Percentiles rank a stretch among this genome's conserved stretches.
phyloP scores from a whole-genome alignment of 2,113 vertebrate genomes.

The Peromyscus maniculatus region DNA sequence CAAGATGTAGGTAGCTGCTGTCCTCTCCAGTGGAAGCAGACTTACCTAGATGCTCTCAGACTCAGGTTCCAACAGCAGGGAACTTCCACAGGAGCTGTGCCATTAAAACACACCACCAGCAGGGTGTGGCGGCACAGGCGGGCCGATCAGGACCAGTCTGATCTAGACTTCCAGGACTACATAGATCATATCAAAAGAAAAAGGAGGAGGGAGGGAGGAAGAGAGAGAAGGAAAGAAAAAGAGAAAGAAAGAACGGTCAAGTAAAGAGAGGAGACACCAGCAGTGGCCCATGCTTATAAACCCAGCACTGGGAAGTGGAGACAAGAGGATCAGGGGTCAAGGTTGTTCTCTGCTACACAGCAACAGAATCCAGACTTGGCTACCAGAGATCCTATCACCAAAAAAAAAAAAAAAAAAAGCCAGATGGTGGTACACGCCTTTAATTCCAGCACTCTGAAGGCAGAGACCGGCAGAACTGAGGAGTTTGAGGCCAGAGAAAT shows the following conservation, averaged over 20 bases:
- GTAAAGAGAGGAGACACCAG: neutral
- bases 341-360: neutral
- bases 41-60: neutral
- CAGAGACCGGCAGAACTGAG: too few relatives aligned
- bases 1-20: neutral
- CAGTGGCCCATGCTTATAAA: neutral
- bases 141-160: neutral
- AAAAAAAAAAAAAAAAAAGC: neutral
- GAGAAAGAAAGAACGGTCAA: neutral
- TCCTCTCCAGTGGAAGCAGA: neutral
- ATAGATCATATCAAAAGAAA: neutral
- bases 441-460: too few relatives aligned
- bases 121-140: neutral
- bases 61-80: neutral
- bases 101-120: conserved; percentile 18
- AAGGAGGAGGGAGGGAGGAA: too few relatives aligned
- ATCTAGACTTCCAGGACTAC: neutral
- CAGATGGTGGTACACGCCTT: too few relatives aligned
- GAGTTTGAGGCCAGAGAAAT: too few relatives aligned
- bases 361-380: neutral
- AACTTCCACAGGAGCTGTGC: neutral
- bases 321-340: neutral
- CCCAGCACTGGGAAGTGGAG: neutral
- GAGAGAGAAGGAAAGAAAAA: too few relatives aligned
- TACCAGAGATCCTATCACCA: neutral